Evolutionary conservation across 2,888 invertebrate genomes (phyloP).

Genomic region (Melieria crassipennis): DNA sequence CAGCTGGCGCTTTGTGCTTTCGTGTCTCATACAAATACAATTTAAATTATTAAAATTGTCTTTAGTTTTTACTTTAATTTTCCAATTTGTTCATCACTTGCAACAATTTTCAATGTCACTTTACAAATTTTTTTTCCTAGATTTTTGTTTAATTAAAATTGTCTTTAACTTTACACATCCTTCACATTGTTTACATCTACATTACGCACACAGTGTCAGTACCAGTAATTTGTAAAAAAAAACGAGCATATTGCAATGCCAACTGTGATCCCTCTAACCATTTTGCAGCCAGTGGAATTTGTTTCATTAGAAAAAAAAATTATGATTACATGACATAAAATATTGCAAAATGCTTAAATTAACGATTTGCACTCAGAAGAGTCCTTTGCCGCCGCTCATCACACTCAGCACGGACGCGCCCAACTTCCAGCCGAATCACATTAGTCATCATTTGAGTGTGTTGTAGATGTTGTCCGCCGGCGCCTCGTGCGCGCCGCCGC

Average conservation of each 20-base stretch:
- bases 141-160: not conserved
- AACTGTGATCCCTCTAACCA: slow-evolving; percentile 40
- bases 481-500: slow-evolving; percentile 39
- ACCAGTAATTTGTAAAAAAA: slow-evolving; percentile 5
- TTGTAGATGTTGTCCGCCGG: slow-evolving; percentile 64
- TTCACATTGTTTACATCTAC: not conserved
- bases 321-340: no score
- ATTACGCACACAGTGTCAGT: not conserved
- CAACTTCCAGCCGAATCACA: slow-evolving; percentile 62
- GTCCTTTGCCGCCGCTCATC: slow-evolving; percentile 48
- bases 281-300: not conserved
- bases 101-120: not conserved
- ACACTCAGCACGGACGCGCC: slow-evolving; percentile 54
- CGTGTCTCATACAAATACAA: no score
- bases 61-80: no score
- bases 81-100: not conserved
- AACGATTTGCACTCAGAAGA: slow-evolving; percentile 48
- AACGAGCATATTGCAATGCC: not conserved
- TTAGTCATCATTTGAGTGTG: slow-evolving; percentile 66
- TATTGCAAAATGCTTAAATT: not conserved
- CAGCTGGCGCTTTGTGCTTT: no score
- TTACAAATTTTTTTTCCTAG: not conserved
- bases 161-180: not conserved
- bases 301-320: no score
- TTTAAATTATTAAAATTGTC: no score